phyloP scores from a whole-genome alignment of 2,113 vertebrate genomes.

The Nibea albiflora region DNA sequence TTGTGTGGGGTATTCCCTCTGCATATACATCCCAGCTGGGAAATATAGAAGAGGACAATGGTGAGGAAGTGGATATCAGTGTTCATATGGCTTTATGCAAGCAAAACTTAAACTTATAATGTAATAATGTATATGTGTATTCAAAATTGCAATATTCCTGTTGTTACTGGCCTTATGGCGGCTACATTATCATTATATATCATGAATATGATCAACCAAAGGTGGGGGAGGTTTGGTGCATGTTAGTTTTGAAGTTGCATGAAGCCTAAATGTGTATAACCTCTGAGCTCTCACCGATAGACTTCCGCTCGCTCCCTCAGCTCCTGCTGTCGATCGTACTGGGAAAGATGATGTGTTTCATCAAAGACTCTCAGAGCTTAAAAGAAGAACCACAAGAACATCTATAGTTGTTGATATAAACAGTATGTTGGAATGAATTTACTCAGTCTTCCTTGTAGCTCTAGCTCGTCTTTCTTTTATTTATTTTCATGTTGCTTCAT shows the following conservation, averaged over 20 bases:
- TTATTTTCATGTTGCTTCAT: no score
- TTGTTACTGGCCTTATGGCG: not conserved
- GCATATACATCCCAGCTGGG: constrained; percentile 66
- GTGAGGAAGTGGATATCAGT: not conserved
- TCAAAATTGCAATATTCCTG: not conserved
- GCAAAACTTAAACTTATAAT: not conserved
- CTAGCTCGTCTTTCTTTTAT: not conserved
- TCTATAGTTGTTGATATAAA: not conserved
- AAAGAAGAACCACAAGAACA: not conserved
- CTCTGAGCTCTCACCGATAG: constrained; percentile 49
- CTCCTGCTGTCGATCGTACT: constrained; percentile 27
- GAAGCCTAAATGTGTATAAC: not conserved
- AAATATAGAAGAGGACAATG: not conserved
- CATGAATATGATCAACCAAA: not conserved
- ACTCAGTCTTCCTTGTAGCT: not conserved
- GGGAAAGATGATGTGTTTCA: constrained; percentile 36
- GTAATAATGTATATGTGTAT: not conserved
- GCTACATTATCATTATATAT: not conserved
- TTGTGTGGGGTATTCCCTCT: constrained; percentile 66
- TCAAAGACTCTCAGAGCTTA: constrained; percentile 60
- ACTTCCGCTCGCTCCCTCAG: constrained; percentile 30
- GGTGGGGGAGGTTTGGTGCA: not conserved
- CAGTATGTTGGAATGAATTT: not conserved
- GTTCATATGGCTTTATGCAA: not conserved
- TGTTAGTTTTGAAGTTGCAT: not conserved